A percentile compares a stretch with the other conserved stretches of the same genome.
Evolutionary conservation across 2,888 invertebrate species (phyloP).

Genomic region (Amphipyra tragopoginis): DNA sequence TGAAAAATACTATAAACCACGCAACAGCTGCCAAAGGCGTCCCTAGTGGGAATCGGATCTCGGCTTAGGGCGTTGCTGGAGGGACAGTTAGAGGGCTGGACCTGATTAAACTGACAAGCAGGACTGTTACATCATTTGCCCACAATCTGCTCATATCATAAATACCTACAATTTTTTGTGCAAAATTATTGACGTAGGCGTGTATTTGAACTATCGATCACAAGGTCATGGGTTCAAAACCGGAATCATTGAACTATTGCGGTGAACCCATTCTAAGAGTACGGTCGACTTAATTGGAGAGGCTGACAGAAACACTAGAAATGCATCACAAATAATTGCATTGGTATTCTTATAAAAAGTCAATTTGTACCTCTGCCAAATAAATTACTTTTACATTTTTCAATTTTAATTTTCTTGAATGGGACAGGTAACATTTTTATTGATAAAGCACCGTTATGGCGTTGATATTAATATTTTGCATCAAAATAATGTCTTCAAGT

Average conservation of each 20-base stretch:
- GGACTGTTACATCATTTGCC: no score
- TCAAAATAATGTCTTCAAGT: no score
- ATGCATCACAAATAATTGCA: conserved; percentile 48
- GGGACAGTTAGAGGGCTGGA: no score
- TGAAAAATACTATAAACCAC: no score
- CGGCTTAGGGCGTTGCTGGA: no score
- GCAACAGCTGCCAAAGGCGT: no score
- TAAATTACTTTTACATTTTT: conserved; percentile 1
- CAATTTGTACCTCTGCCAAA: conserved; percentile 19
- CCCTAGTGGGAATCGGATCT: no score
- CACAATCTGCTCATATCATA: no score
- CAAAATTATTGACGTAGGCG: background rate
- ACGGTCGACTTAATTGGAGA: conserved; percentile 49
- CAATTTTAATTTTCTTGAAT: conserved; percentile 2
- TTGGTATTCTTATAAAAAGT: conserved; percentile 31
- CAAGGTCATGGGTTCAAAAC: conserved; percentile 38
- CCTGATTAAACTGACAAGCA: no score
- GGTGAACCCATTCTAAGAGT: conserved; percentile 32
- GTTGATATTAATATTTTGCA: no score
- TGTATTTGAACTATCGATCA: conserved; percentile 16
- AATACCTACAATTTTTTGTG: no score
- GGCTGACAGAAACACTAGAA: conserved; percentile 59
- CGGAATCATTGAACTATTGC: conserved; percentile 45
- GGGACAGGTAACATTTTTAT: conserved; percentile 28
- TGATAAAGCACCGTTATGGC: conserved; percentile 6